These are phyloP conservation scores for Gobio gobio DNA, from an alignment of 2,113 vertebrate species.

Conservation along the genomic window DNA sequence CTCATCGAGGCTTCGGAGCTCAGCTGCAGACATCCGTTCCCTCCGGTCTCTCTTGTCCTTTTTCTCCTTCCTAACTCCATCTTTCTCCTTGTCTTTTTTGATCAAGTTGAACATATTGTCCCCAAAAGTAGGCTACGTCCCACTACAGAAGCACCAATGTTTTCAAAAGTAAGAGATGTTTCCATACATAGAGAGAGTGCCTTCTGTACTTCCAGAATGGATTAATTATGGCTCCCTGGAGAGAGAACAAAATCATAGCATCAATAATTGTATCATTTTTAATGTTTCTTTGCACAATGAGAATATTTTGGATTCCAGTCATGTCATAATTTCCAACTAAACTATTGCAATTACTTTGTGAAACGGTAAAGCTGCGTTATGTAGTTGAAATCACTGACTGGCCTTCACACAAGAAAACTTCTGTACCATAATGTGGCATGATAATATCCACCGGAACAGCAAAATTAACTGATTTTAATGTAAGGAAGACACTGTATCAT, in stretches of 20 bases:
- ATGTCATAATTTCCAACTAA: conserved; percentile 1
- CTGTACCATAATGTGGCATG: neutral
- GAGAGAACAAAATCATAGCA: conserved; percentile 5
- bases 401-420: neutral
- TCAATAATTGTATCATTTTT: neutral
- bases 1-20: conserved; percentile 93
- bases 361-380: neutral
- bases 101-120: conserved; percentile 86
- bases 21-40: conserved; percentile 92
- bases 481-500: conserved; percentile 31
- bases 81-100: conserved; percentile 91
- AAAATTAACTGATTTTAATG: neutral
- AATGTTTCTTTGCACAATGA: neutral
- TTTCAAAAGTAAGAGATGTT: conserved; percentile 49
- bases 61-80: conserved; percentile 87
- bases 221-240: conserved; percentile 33
- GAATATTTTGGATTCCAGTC: neutral
- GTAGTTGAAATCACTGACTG: neutral
- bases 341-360: neutral
- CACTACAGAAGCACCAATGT: conserved; percentile 47
- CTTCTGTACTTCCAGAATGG: conserved; percentile 43
- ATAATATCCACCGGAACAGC: neutral
- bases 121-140: conserved; percentile 20
- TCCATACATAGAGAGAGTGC: conserved; percentile 58
- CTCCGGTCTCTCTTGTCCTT: conserved; percentile 94